phyloP scores from a whole-genome alignment of 2,113 vertebrate species.

The Agelaius tricolor region DNA sequence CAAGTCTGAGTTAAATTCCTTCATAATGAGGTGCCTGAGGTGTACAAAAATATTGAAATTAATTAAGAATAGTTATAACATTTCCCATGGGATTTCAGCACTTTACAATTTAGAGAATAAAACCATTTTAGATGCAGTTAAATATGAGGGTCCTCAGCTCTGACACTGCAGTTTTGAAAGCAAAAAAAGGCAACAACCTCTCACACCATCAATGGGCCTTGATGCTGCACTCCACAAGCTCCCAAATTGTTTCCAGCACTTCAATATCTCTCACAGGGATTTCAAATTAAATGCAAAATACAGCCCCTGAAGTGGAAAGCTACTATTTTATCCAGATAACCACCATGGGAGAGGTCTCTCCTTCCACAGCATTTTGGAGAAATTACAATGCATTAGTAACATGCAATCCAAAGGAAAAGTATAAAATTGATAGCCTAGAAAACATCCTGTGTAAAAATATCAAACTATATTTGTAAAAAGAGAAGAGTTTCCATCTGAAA shows the following conservation, averaged over 20 bases:
- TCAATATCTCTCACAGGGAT: neutral
- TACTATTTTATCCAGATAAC: conserved; percentile 10
- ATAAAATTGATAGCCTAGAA: neutral
- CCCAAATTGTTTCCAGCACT: conserved; percentile 13
- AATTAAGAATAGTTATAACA: neutral
- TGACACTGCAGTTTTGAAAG: neutral
- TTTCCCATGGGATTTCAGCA: neutral
- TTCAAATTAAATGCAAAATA: conserved; percentile 45
- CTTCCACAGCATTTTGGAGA: conserved; percentile 1
- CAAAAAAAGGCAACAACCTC: neutral
- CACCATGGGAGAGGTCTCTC: neutral
- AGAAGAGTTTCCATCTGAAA: neutral
- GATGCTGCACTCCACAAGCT: neutral
- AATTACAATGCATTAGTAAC: conserved; percentile 16
- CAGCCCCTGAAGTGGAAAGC: neutral
- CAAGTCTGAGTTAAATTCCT: neutral
- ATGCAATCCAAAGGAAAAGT: neutral
- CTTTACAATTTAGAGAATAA: neutral
- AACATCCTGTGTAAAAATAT: conserved; percentile 4
- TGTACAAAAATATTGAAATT: neutral
- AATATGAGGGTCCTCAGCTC: neutral
- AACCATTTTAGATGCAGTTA: neutral
- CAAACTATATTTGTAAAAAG: neutral
- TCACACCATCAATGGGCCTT: neutral
- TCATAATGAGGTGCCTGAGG: neutral